phyloP scores from a whole-genome alignment of 2,113 vertebrate genomes.

The Oncorhynchus nerka region DNA sequence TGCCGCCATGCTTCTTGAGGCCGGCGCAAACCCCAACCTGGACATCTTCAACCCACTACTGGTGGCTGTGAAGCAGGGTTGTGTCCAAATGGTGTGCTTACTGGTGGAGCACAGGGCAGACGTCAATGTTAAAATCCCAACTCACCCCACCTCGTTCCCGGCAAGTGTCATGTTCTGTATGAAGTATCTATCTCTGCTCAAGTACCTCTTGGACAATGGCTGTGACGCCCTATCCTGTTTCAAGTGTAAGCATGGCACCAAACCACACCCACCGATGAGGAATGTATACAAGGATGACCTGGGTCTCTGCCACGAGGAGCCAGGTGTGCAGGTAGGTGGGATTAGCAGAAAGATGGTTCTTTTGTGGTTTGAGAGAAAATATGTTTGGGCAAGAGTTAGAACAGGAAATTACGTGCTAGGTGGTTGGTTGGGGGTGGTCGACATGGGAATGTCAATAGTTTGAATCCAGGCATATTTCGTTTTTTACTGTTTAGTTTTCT shows the following conservation, averaged over 20 bases:
- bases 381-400: no score
- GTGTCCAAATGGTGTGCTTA: conserved; percentile 79
- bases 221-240: conserved; percentile 87
- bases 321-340: not conserved
- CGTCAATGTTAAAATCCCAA: conserved; percentile 82
- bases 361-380: no score
- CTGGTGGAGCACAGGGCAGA: conserved; percentile 88
- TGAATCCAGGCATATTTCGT: no score
- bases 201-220: conserved; percentile 89
- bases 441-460: no score
- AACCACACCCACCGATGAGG: conserved; percentile 76
- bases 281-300: conserved; percentile 42
- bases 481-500: no score
- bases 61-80: conserved; percentile 84
- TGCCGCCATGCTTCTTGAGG: conserved; percentile 78
- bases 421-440: no score
- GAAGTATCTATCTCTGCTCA: conserved; percentile 84
- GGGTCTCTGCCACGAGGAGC: conserved; percentile 4
- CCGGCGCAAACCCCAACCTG: conserved; percentile 86
- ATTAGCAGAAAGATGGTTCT: conserved; percentile 54
- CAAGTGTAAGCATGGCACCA: conserved; percentile 77
- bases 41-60: conserved; percentile 89
- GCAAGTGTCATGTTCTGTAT: conserved; percentile 89
- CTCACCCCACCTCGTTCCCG: conserved; percentile 89
- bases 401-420: no score